Percentiles rank a stretch among this genome's conserved stretches.
phyloP scores from a whole-genome alignment of 2,797 vertebrate genomes.

The Cyprinella venusta region DNA sequence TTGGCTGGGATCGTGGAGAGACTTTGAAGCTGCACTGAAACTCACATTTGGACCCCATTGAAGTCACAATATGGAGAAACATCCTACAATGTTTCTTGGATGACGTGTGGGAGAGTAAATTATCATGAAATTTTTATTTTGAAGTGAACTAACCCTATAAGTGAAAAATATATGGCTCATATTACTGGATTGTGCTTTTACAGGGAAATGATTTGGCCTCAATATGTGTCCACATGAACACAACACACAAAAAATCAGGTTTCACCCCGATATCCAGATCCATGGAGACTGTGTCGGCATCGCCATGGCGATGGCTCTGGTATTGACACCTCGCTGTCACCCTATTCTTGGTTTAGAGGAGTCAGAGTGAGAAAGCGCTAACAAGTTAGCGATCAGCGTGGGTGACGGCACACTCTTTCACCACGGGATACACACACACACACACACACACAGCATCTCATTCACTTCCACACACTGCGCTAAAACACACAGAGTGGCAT shows the following conservation, averaged over 20 bases:
- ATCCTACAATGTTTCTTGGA: no score
- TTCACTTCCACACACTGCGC: neutral
- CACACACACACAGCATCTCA: constrained; percentile 12
- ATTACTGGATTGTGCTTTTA: no score
- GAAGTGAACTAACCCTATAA: no score
- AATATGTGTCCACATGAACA: no score
- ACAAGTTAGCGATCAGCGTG: constrained; percentile 78
- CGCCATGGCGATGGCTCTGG: constrained; percentile 61
- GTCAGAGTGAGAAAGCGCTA: constrained; percentile 77
- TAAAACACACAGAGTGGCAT: neutral
- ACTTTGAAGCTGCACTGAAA: no score
- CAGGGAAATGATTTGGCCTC: no score
- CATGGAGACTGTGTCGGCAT: constrained; percentile 16
- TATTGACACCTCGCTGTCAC: constrained; percentile 76
- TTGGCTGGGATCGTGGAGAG: no score
- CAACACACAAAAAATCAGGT: neutral
- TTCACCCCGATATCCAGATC: constrained; percentile 30
- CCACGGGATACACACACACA: constrained; percentile 45
- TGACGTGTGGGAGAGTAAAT: no score
- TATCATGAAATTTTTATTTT: no score
- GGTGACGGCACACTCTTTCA: constrained; percentile 69
- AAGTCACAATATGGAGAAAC: no score
- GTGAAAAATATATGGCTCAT: no score
- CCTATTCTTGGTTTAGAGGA: constrained; percentile 70
- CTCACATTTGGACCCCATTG: no score